Evolutionary conservation across 1,140 invertebrate genomes (phyloP), one percentile per base, ranked within the genome.

Genomic region (Charaxes varanes): DNA sequence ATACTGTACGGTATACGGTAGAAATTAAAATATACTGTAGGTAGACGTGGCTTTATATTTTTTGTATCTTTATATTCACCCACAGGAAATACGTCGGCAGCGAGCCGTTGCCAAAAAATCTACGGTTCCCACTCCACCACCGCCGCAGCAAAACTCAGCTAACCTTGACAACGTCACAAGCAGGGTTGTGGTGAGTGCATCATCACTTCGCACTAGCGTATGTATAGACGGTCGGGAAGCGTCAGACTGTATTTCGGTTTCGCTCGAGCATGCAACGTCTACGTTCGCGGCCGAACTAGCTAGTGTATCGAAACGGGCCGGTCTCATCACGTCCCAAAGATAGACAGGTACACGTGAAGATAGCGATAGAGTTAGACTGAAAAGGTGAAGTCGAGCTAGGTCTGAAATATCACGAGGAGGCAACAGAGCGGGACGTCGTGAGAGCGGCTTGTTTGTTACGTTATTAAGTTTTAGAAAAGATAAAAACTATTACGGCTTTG

Each of bases 161-260:
- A 37, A 53, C 22, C 26, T 48, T 1, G 61, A 73, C 30, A 35
- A 34, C 7, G 51, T 69, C 33, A 68, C 57, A 10, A 88, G 89
- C 50, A 87, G 89, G 61, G 89, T 91, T 34, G 88, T 90, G 58
- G 89, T 91, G 54, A 84, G 85, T 85, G n/a, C n/a, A n/a, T n/a
- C n/a, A n/a, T n/a, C n/a, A n/a, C n/a, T n/a, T n/a, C n/a, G n/a
- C n/a, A n/a, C n/a, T n/a, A n/a, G n/a, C n/a, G n/a, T n/a, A n/a
- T n/a, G n/a, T n/a, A n/a, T n/a, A n/a, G n/a, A n/a, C n/a, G n/a
- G n/a, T n/a, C n/a, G 69, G 67, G 65, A 79, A 79, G 74, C 76
- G 76, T 71, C 71, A 77, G 66, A 79, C 64, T 74, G 66, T 67
- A 54, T 58, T 8, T 53, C 54, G 53, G 48, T 56, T 53, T 56